These are phyloP conservation scores for Drosophila athabasca DNA, from an alignment of 1,140 invertebrate species.

Conservation along the genomic window DNA sequence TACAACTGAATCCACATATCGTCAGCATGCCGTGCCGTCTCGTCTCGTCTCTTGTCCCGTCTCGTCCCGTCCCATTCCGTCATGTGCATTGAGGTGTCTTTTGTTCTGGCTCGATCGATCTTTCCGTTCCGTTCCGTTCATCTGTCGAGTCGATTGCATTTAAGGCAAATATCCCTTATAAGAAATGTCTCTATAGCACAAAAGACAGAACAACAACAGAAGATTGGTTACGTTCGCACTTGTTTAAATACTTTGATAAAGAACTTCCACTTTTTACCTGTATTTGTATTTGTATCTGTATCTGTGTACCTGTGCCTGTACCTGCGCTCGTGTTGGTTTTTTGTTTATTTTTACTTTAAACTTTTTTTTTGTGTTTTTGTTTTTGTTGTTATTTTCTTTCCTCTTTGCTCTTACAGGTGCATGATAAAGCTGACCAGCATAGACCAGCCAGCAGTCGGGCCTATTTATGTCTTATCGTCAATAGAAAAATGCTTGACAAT, in stretches of 20 bases:
- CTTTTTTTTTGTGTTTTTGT: too few relatives aligned
- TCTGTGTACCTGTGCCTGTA: neutral
- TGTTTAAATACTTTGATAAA: conserved; percentile 69
- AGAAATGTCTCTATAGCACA: conserved; percentile 42
- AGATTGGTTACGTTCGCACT: conserved; percentile 77
- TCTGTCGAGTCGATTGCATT: conserved; percentile 67
- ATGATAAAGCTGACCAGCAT: conserved; percentile 60
- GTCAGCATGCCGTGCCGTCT: conserved; percentile 4
- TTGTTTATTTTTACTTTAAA: conserved; percentile 31
- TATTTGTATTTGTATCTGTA: neutral
- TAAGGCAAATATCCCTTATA: conserved; percentile 66
- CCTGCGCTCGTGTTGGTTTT: conserved; percentile 16
- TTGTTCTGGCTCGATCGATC: conserved; percentile 64
- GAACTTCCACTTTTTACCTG: conserved; percentile 22
- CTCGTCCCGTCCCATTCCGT: conserved; percentile 20
- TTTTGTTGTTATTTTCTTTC: conserved; percentile 24
- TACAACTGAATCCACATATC: conserved; percentile 73
- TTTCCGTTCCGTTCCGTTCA: conserved; percentile 55
- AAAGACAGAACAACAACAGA: conserved; percentile 43
- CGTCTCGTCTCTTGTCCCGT: neutral
- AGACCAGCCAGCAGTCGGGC: conserved; percentile 9
- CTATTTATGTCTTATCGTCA: conserved; percentile 65
- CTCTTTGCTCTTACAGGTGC: conserved; percentile 61
- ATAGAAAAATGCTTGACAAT: conserved; percentile 75
- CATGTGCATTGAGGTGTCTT: conserved; percentile 61